These are phyloP conservation scores for Larimichthys crocea DNA, from an alignment of 2,113 vertebrate species.

Conservation along the genomic window DNA sequence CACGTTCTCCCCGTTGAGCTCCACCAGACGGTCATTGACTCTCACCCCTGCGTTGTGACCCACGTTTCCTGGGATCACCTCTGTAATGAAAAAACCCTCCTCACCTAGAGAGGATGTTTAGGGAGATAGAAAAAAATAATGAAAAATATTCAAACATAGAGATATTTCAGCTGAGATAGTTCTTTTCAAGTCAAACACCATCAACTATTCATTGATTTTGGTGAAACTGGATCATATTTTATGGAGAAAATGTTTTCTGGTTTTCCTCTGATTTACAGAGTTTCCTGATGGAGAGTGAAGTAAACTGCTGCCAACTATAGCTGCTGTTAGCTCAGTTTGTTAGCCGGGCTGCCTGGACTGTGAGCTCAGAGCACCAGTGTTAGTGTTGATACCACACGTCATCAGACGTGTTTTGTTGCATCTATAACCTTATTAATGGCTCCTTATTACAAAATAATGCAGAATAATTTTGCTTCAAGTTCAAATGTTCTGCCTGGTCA, in stretches of 20 bases:
- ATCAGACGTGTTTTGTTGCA: not conserved
- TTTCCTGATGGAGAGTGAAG: too few relatives aligned
- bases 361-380: too few relatives aligned
- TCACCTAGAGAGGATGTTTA: slow-evolving; percentile 77
- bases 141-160: not conserved
- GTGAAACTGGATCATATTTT: too few relatives aligned
- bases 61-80: slow-evolving; percentile 82
- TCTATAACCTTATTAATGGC: too few relatives aligned
- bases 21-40: slow-evolving; percentile 87
- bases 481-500: not conserved
- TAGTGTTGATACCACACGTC: too few relatives aligned
- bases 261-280: too few relatives aligned
- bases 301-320: too few relatives aligned
- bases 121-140: not conserved
- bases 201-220: too few relatives aligned
- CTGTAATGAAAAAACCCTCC: slow-evolving; percentile 86
- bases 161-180: not conserved
- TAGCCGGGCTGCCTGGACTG: too few relatives aligned
- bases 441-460: not conserved
- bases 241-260: too few relatives aligned
- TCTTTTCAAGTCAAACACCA: too few relatives aligned
- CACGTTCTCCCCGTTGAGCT: slow-evolving; percentile 91
- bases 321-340: too few relatives aligned
- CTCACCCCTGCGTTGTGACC: slow-evolving; percentile 90
- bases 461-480: not conserved